phyloP scores from a whole-genome alignment of 2,797 vertebrate genomes.

The Sus cebifrons region DNA sequence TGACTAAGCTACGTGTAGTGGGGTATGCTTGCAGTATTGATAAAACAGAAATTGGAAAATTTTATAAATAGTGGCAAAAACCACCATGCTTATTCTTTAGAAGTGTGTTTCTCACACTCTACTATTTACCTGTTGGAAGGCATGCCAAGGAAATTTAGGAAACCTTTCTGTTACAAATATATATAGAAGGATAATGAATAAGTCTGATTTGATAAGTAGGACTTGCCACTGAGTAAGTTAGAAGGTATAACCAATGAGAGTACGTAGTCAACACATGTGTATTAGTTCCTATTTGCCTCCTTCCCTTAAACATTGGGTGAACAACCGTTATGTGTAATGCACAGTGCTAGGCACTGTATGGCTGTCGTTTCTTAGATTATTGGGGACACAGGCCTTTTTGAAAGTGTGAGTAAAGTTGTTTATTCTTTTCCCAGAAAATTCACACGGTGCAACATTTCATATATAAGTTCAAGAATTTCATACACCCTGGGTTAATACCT shows the following conservation, averaged over 20 bases:
- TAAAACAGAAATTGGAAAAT: slow-evolving; percentile 71
- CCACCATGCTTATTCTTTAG: neutral
- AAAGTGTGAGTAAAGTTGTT: slow-evolving; percentile 29
- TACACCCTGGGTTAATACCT: neutral
- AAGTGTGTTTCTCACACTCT: neutral
- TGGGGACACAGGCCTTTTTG: neutral
- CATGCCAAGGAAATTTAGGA: slow-evolving; percentile 50
- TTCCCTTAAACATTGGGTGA: neutral
- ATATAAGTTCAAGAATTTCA: slow-evolving; percentile 28
- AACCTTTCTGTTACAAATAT: neutral
- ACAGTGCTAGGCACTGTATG: neutral
- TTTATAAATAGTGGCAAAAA: slow-evolving; percentile 68
- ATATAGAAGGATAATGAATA: neutral
- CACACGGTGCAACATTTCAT: neutral
- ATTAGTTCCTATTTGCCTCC: neutral
- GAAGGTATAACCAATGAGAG: neutral
- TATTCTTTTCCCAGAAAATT: slow-evolving; percentile 59
- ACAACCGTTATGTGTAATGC: neutral
- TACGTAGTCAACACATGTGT: neutral
- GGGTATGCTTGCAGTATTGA: slow-evolving; percentile 64
- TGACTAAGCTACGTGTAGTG: slow-evolving; percentile 70
- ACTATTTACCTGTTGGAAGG: slow-evolving; percentile 44
- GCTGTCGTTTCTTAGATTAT: neutral
- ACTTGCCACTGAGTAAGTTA: neutral
- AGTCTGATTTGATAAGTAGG: neutral